A percentile compares a stretch with the other conserved stretches of the same genome.
Evolutionary conservation across 2,113 vertebrate genomes (phyloP).

Genomic region (Prochilodus magdalenae): DNA sequence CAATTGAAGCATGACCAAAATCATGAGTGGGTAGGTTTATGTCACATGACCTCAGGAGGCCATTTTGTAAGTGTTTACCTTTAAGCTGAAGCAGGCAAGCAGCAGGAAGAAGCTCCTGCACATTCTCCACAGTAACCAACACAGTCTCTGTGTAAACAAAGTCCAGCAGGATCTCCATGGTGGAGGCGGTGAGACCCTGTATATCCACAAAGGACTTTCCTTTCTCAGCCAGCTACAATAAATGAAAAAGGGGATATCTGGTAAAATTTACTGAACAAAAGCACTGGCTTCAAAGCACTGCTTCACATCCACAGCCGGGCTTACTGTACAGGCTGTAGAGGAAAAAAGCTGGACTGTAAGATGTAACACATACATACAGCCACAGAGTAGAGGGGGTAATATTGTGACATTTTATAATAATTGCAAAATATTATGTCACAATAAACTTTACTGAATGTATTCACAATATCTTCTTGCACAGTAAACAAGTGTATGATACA

Average conservation of each 20-base stretch:
- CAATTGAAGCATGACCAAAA: neutral
- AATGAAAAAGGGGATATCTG: conserved; percentile 22
- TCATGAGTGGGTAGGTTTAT: neutral
- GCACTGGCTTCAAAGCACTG: neutral
- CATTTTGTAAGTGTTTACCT: conserved; percentile 77
- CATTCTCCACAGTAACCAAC: conserved; percentile 96
- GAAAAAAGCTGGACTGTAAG: neutral
- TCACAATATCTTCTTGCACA: too few species aligned
- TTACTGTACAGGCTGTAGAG: neutral
- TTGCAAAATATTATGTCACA: too few species aligned
- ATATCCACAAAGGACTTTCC: conserved; percentile 98
- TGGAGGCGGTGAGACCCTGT: conserved; percentile 93
- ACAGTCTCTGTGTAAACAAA: conserved; percentile 99
- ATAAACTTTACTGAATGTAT: too few species aligned
- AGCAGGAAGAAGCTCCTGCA: conserved; percentile 94
- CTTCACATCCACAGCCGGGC: neutral
- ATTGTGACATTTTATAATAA: too few species aligned
- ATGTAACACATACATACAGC: neutral
- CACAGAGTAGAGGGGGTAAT: too few species aligned
- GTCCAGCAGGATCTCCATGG: conserved; percentile 98
- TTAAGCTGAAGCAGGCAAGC: conserved; percentile 96
- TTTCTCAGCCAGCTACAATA: conserved; percentile 91
- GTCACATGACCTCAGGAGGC: conserved; percentile 28
- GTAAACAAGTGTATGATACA: too few species aligned
- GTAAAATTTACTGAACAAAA: neutral